Evolutionary conservation across 2,888 invertebrate genomes (phyloP), one percentile per base, ranked within the genome.

Genomic region (Drosophila antonietae): DNA sequence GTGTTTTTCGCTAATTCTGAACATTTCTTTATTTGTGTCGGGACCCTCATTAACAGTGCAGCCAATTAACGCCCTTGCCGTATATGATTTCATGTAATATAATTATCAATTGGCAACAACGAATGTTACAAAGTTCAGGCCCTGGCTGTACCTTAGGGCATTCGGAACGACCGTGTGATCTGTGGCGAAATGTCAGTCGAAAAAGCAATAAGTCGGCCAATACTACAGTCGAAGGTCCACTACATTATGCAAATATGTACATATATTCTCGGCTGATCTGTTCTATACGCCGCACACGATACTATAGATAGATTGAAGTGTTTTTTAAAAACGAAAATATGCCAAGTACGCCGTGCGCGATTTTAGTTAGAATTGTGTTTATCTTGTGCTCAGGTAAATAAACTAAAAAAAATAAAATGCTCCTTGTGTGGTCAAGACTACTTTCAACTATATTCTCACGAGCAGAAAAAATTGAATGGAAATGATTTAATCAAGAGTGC

Each of bases 341-440:
- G 57, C 47, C 39, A 62, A 62, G 61, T 56, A 52, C 51, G 46
- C 58, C 51, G 58, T 56, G 58, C 44, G 49, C 61, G 8, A 53
- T 60, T 65, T 20, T 23, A 73, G 46, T 46, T 71, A 61, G 57
- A 69, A 69, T 81, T 70, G 68, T 83, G 89, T 78, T 89, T 83
- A 71, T 64, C 57, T 60, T 53, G 52, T 62, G 62, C 52, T 59
- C 60, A 55, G 46, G 70, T 69, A 88, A 83, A 86, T 75, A 86
- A 67, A 66, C 67, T 60, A 66, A 56, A 68, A 80, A 52, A 51
- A 49, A 73, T 77, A 70, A 80, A 74, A 68, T 72, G 66, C 87
- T 77, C 69, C 70, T 72, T 86, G 78, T 66, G 74, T 65, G 78
- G 53, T 52, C 18, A 55, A 61, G 57, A 53, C 28, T 73, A 71